Evolutionary conservation across 2,113 vertebrate species (phyloP).

Genomic region (Grammomys surdaster): DNA sequence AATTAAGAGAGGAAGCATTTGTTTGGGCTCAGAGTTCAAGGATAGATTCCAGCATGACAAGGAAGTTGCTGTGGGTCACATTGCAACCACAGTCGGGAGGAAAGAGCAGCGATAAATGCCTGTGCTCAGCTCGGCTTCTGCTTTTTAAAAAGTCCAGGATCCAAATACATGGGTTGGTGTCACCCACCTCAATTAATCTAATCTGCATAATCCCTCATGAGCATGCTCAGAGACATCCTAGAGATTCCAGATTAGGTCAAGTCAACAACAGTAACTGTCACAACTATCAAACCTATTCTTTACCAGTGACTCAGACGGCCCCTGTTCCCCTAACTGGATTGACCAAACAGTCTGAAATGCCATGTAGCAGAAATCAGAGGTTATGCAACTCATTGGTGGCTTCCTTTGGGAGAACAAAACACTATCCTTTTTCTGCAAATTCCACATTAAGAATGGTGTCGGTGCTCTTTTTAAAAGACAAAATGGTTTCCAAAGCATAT

Average conservation of each 20-base stretch:
- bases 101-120: background rate
- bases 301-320: background rate
- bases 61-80: too few relatives aligned
- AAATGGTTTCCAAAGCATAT: slow-evolving; percentile 23
- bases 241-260: background rate
- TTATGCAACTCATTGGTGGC: background rate
- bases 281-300: background rate
- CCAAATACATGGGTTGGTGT: background rate
- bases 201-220: background rate
- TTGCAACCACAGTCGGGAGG: too few relatives aligned
- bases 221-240: background rate
- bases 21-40: background rate
- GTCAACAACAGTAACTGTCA: background rate
- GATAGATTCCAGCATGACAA: background rate
- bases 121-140: background rate
- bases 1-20: background rate
- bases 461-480: background rate
- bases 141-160: background rate
- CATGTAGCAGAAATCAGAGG: background rate
- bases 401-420: background rate
- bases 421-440: background rate
- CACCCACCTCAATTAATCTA: background rate
- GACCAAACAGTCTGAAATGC: background rate
- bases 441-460: background rate
- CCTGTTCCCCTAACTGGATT: background rate